Evolutionary conservation across 1,140 invertebrate species (phyloP).

Genomic region (Heliconius melpomene): DNA sequence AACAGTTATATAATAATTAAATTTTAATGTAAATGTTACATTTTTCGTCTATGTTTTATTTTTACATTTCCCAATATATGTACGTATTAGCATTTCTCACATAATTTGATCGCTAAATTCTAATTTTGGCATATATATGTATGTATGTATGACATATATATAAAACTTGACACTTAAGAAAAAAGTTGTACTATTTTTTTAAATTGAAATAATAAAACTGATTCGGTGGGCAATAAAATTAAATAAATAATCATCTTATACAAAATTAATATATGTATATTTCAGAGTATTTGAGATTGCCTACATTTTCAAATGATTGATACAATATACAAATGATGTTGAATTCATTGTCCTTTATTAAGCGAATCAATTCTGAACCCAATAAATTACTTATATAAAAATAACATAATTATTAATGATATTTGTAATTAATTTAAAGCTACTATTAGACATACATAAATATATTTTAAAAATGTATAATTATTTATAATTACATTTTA

Average conservation of each 20-base stretch:
- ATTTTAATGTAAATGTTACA: slow-evolving; percentile 5
- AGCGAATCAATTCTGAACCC: slow-evolving; percentile 29
- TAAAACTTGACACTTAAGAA: slow-evolving; percentile 16
- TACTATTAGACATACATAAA: background rate
- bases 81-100: slow-evolving; percentile 7
- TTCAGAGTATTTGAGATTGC: slow-evolving; percentile 51
- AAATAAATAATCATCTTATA: slow-evolving; percentile 51
- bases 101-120: background rate
- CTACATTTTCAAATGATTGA: slow-evolving; percentile 35
- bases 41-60: slow-evolving; percentile 16
- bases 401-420: background rate
- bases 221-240: slow-evolving; percentile 54
- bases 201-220: slow-evolving; percentile 36
- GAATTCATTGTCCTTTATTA: background rate
- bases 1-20: slow-evolving; percentile 5
- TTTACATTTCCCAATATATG: slow-evolving; percentile 8
- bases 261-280: slow-evolving; percentile 42
- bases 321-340: slow-evolving; percentile 14
- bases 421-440: background rate
- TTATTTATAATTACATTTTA: background rate
- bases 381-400: slow-evolving; percentile 18
- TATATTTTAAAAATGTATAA: too few species aligned
- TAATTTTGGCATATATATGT: slow-evolving; percentile 2
- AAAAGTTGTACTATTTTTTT: slow-evolving; percentile 28
- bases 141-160: background rate